Conservation (phyloP, 2,797 vertebrate species). For the Lophotriccus pileatus region DNA sequence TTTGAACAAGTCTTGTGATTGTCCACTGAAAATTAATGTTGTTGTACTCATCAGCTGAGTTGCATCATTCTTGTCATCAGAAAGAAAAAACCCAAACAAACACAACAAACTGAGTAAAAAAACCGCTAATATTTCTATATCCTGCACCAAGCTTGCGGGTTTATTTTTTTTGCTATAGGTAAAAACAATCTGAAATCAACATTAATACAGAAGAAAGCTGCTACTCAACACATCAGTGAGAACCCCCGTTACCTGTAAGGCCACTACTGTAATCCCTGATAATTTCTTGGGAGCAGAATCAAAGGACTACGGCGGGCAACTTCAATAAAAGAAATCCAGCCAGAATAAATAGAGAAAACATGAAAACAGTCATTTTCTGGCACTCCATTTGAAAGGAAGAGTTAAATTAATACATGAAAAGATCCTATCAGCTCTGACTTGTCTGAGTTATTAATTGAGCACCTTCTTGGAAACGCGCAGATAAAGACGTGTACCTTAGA, state of each 20-base stretch:
- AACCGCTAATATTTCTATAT: not conserved
- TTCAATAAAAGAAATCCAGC: not conserved
- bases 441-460: constrained; percentile 68
- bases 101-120: not conserved
- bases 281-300: constrained; percentile 59
- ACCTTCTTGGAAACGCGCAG: constrained; percentile 67
- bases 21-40: not conserved
- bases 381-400: constrained; percentile 43
- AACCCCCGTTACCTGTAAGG: not conserved
- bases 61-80: not conserved
- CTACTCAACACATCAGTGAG: not conserved
- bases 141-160: not conserved
- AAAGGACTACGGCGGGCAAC: constrained; percentile 1
- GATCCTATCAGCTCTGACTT: constrained; percentile 61
- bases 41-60: not conserved
- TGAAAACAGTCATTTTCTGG: constrained; percentile 51
- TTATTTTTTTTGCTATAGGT: not conserved
- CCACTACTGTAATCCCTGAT: constrained; percentile 16
- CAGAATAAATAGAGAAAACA: constrained; percentile 60
- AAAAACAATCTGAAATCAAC: not conserved
- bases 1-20: not conserved
- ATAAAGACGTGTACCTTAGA: constrained; percentile 62
- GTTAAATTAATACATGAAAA: constrained; percentile 67
- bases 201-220: not conserved
- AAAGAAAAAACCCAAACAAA: not conserved